Evolutionary conservation across 1,140 invertebrate species (phyloP), one percentile per base, ranked within the genome.

Genomic region (Drosophila obscura): DNA sequence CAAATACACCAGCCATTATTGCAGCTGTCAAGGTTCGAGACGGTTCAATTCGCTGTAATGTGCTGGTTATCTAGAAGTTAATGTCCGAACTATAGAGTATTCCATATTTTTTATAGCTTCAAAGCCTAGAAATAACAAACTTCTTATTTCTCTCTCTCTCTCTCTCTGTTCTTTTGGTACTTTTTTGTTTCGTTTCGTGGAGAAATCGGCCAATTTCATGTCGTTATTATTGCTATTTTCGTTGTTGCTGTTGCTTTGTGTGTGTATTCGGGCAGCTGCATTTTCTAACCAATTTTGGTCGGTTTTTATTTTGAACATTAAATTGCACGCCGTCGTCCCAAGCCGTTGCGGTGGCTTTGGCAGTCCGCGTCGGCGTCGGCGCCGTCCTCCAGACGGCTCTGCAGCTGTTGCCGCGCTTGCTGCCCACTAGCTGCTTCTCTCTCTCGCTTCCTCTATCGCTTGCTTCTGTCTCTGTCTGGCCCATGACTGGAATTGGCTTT

Each of bases 281-380:
- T 75, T 84, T 81, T 71, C 73, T 74, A 77, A 81, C 73, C 82
- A 85, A 78, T 87, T 78, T 87, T 76, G 60, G 73, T 78, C 68
- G 78, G 53, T 56, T 78, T 85, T 72, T 82, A 72, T 85, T 79
- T 81, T 60, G 71, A 56, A 64, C 83, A 87, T 87, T 88, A 87
- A 87, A 87, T 87, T 87, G 75, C 35, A 39, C 35, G 35, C 35
- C 35, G 78, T 60, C 63, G 55, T 16, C 15, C 51, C 49, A 24
- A 60, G 73, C 69, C 52, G 69, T 59, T 80, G 74, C 43, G 77
- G 77, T 74, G 58, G 64, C 49, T 28, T 51, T 39, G 43, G 60
- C 64, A 35, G 22, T 15, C 26, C 11, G 2, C 60, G 45, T 28
- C 11, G 8, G 43, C 16, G 3, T 22, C 13, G 11, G 31, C 52